Evolutionary conservation across 2,113 vertebrate species (phyloP).

Genomic region (Argyrosomus japonicus): DNA sequence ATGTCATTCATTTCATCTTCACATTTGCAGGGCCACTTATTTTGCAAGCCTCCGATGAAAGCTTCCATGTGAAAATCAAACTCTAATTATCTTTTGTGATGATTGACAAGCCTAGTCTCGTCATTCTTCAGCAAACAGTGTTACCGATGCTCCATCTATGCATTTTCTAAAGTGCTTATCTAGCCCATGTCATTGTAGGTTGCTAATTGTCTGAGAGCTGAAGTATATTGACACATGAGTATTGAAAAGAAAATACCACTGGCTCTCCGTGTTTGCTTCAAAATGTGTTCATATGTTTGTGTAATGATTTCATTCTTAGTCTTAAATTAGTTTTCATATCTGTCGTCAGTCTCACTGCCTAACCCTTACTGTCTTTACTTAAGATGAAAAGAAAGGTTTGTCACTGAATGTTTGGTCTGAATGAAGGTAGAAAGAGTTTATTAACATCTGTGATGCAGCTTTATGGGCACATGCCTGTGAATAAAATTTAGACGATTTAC

Average conservation of each 20-base stretch:
- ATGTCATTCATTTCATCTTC: not conserved
- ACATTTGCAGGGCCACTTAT: not conserved
- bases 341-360: not conserved
- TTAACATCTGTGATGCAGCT: not conserved
- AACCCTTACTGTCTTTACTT: slow-evolving; percentile 1
- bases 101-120: not conserved
- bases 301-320: slow-evolving; percentile 2
- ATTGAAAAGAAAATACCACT: not conserved
- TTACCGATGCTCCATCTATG: not conserved
- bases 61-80: not conserved
- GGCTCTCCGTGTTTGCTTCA: not conserved
- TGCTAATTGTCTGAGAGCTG: not conserved
- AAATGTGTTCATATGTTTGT: not conserved
- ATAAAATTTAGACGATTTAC: not conserved
- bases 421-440: not conserved
- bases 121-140: not conserved
- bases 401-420: not conserved
- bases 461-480: not conserved
- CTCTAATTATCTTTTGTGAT: slow-evolving; percentile 10
- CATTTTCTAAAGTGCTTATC: not conserved
- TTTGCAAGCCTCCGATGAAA: not conserved
- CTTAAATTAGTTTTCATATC: not conserved
- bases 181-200: not conserved
- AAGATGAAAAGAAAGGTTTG: not conserved
- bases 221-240: not conserved